Conservation (phyloP, 2,888 invertebrate species). For the Campoplex capitator region DNA sequence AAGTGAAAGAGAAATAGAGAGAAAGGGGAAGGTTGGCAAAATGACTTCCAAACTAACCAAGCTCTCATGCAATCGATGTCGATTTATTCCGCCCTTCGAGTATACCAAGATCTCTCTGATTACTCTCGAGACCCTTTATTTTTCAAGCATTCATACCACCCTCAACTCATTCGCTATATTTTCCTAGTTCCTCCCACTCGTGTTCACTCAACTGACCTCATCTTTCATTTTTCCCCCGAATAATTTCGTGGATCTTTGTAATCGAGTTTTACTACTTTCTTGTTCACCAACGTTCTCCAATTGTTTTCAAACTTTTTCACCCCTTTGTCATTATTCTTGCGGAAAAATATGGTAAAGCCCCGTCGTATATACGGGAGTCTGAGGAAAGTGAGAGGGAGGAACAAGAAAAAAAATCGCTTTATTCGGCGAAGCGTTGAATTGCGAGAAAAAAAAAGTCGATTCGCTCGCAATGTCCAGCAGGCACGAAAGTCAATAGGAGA, state of each 20-base stretch:
- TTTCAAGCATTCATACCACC: constrained; percentile 43
- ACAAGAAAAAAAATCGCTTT: not conserved
- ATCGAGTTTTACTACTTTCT: constrained; percentile 14
- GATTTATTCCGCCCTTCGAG: constrained; percentile 63
- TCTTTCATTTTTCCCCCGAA: constrained; percentile 39
- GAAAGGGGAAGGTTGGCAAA: constrained; percentile 25
- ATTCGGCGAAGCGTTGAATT: constrained; percentile 41
- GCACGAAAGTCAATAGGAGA: not conserved
- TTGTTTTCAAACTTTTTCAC: constrained; percentile 47
- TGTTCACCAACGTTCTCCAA: not conserved
- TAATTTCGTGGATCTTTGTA: constrained; percentile 37
- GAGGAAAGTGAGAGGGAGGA: too few relatives aligned
- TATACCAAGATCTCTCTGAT: constrained; percentile 58
- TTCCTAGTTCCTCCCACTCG: not conserved
- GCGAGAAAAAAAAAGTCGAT: constrained; percentile 23
- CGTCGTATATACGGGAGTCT: not conserved
- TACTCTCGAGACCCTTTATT: constrained; percentile 68
- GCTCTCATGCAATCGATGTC: constrained; percentile 52
- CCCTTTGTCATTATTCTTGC: constrained; percentile 29
- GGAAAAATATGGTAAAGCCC: constrained; percentile 23
- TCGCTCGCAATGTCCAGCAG: not conserved
- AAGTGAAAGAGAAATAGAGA: constrained; percentile 30
- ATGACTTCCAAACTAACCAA: constrained; percentile 25
- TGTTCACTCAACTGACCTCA: constrained; percentile 3
- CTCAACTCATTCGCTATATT: not conserved